A percentile compares a stretch with the other conserved stretches of the same genome.
phyloP scores from a whole-genome alignment of 53 echinoderm and acorn worm genomes.

The Apostichopus leukothele region DNA sequence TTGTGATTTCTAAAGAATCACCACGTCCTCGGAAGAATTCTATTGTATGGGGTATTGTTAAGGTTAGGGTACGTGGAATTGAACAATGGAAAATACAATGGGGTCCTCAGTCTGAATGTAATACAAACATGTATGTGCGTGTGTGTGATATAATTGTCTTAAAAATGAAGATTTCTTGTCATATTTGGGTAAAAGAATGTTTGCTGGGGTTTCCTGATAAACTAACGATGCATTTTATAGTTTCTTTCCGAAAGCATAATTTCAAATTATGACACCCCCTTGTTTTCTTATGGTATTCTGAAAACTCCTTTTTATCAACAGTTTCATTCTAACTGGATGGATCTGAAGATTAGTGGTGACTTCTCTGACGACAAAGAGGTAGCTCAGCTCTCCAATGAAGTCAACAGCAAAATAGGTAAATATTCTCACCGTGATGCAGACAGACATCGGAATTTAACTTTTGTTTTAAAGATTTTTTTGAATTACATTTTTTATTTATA shows the following conservation, averaged over 20 bases:
- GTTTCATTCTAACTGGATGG: conserved; percentile 93
- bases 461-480: no score
- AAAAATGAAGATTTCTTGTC: no score
- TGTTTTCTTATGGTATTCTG: neutral
- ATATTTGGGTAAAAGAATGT: neutral
- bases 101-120: no score
- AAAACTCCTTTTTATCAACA: conserved; percentile 9
- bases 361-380: conserved; percentile 59
- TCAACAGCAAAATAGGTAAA: conserved; percentile 76
- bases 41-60: no score
- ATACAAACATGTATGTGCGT: no score
- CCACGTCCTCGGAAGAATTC: no score
- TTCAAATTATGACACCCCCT: neutral
- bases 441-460: no score
- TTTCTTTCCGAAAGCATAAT: neutral
- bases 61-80: no score
- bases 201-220: neutral
- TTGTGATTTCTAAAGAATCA: no score
- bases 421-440: neutral
- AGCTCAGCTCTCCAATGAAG: conserved; percentile 58
- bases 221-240: neutral
- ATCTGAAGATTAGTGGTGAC: conserved; percentile 73
- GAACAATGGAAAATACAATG: no score
- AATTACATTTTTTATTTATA: no score
- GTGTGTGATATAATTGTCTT: no score